Evolutionary conservation across 2,113 vertebrate species (phyloP).

Genomic region (Boulengeromyrus knoepffleri): DNA sequence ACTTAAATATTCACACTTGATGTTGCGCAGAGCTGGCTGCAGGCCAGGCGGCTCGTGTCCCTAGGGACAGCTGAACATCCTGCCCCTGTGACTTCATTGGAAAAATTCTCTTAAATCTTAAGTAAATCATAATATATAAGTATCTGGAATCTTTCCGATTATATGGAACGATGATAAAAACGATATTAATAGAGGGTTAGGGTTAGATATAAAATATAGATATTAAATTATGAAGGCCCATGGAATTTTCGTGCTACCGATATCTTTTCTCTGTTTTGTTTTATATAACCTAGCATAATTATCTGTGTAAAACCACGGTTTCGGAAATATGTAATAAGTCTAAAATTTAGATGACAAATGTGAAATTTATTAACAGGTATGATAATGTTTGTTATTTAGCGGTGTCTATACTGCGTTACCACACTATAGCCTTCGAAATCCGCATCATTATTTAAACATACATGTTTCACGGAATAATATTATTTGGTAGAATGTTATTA

Average conservation of each 20-base stretch:
- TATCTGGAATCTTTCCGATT: slow-evolving; percentile 31
- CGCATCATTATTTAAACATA: background rate
- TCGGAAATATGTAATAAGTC: background rate
- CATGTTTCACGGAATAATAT: background rate
- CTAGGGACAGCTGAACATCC: slow-evolving; percentile 63
- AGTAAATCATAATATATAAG: slow-evolving; percentile 47
- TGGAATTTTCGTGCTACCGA: background rate
- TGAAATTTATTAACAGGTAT: background rate
- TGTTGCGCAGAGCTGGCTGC: slow-evolving; percentile 83
- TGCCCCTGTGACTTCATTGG: slow-evolving; percentile 66
- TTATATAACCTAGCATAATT: background rate
- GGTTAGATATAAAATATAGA: background rate
- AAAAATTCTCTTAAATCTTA: slow-evolving; percentile 65
- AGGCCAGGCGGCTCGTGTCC: slow-evolving; percentile 65
- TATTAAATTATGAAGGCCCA: background rate
- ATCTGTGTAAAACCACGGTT: background rate
- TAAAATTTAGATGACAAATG: background rate
- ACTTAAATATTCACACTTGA: slow-evolving; percentile 98
- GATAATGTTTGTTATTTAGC: background rate
- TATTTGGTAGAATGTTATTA: background rate
- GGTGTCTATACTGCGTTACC: background rate
- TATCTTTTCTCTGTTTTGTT: background rate
- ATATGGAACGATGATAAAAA: slow-evolving; percentile 12
- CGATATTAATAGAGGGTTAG: background rate
- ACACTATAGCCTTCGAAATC: background rate